Evolutionary conservation across 92 coral and sea anemone genomes (phyloP).

Genomic region (Galaxea fascicularis): DNA sequence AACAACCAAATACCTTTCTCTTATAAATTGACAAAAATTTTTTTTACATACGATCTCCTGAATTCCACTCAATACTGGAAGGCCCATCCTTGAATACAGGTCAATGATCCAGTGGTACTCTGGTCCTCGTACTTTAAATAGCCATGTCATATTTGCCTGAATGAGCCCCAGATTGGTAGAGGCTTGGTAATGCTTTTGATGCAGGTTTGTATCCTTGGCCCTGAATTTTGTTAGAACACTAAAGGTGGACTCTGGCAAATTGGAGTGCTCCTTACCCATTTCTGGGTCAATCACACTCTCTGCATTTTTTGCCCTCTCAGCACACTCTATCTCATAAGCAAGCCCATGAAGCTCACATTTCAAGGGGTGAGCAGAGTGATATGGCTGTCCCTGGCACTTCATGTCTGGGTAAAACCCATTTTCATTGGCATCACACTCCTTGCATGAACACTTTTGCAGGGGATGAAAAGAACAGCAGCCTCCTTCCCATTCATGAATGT

Average conservation of each 20-base stretch:
- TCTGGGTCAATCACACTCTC: conserved; percentile 40
- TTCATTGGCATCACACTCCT: conserved; percentile 17
- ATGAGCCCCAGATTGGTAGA: conserved; percentile 51
- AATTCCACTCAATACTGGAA: conserved; percentile 12
- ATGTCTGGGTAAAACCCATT: conserved; percentile 57
- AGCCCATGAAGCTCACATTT: conserved; percentile 41
- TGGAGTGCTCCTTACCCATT: conserved; percentile 50
- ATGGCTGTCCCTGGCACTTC: conserved; percentile 1
- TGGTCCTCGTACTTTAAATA: conserved; percentile 34
- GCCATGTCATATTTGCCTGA: conserved; percentile 59
- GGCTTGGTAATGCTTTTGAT: conserved; percentile 52
- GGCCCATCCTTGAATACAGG: conserved; percentile 28
- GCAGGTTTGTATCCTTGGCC: conserved; percentile 48
- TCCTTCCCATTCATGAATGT: conserved; percentile 67
- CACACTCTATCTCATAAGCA: no score
- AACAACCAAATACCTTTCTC: no score
- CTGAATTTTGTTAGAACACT: conserved; percentile 42
- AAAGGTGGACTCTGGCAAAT: conserved; percentile 42
- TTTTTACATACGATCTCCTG: conserved; percentile 6
- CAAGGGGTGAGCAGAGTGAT: conserved; percentile 30
- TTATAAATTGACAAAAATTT: not conserved
- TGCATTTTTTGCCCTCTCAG: conserved; percentile 32
- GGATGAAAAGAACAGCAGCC: not conserved
- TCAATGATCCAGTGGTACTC: conserved; percentile 62
- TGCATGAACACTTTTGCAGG: conserved; percentile 34